Percentiles rank a stretch among this genome's conserved stretches.
These are phyloP conservation scores for Prosapia bicincta DNA, from an alignment of 2,888 invertebrate genomes.

Conservation along the genomic window DNA sequence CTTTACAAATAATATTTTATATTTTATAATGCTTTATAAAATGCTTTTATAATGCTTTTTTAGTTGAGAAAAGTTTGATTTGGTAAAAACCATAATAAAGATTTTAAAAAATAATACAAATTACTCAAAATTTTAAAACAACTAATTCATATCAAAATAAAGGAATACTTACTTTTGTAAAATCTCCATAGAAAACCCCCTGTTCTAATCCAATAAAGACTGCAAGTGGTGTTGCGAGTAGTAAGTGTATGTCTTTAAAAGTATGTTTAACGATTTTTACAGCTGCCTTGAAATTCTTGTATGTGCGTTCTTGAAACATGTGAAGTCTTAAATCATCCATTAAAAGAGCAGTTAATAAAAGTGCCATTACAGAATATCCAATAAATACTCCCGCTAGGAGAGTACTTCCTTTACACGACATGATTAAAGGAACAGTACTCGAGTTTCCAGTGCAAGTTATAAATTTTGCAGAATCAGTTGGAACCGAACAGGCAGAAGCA, in stretches of 20 bases:
- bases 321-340: slow-evolving; percentile 55
- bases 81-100: no score
- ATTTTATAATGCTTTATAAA: no score
- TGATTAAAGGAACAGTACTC: slow-evolving; percentile 18
- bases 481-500: slow-evolving; percentile 53
- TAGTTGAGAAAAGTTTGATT: no score
- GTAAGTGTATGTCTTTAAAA: slow-evolving; percentile 60
- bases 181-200: slow-evolving; percentile 79
- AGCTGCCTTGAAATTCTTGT: slow-evolving; percentile 35
- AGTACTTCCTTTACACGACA: slow-evolving; percentile 46
- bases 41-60: no score
- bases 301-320: slow-evolving; percentile 51
- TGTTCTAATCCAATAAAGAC: slow-evolving; percentile 81
- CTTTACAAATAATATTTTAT: no score
- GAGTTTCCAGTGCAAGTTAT: neutral
- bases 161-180: slow-evolving; percentile 60
- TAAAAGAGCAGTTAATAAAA: slow-evolving; percentile 48
- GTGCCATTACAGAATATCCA: slow-evolving; percentile 48
- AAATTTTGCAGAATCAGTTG: slow-evolving; percentile 15
- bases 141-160: neutral
- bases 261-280: slow-evolving; percentile 50
- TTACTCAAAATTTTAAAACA: no score
- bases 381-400: slow-evolving; percentile 48
- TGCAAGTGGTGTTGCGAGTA: slow-evolving; percentile 71
- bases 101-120: no score